Evolutionary conservation across 2,797 vertebrate species (phyloP).

Genomic region (Okamejei kenojei): DNA sequence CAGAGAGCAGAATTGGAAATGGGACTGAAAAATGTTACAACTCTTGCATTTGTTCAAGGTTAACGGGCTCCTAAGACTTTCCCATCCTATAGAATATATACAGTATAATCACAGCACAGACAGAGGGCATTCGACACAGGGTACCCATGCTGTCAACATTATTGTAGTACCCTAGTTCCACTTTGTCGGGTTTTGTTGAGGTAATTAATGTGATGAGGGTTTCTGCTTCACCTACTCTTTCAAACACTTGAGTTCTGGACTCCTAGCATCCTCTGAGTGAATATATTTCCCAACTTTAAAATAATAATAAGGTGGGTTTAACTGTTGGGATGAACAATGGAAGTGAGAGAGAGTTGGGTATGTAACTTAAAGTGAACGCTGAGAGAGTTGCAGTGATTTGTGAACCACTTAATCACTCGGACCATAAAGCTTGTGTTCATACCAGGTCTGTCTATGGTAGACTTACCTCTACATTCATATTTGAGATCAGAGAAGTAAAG

Average conservation of each 20-base stretch:
- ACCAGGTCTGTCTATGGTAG: not conserved
- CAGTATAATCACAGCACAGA: no score
- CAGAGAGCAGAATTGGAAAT: not conserved
- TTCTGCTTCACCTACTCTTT: no score
- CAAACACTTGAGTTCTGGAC: no score
- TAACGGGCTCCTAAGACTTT: not conserved
- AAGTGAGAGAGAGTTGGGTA: not conserved
- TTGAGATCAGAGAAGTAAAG: conserved; percentile 98
- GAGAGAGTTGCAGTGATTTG: not conserved
- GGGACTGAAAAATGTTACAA: no score
- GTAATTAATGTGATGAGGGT: no score
- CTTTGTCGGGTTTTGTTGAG: no score
- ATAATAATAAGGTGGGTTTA: not conserved
- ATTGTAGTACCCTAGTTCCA: no score
- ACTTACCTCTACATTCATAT: conserved; percentile 96
- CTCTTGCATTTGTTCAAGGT: no score
- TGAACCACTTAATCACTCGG: not conserved
- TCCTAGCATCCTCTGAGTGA: no score
- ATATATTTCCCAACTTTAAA: not conserved
- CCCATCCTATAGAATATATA: not conserved
- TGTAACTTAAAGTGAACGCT: not conserved
- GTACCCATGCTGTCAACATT: no score
- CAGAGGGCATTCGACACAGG: no score
- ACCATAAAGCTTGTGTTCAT: not conserved
- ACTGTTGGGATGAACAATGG: not conserved